Percentiles rank a stretch among this genome's conserved stretches.
These are phyloP conservation scores for Podargus strigoides DNA, from an alignment of 2,797 vertebrate genomes.

Conservation along the genomic window DNA sequence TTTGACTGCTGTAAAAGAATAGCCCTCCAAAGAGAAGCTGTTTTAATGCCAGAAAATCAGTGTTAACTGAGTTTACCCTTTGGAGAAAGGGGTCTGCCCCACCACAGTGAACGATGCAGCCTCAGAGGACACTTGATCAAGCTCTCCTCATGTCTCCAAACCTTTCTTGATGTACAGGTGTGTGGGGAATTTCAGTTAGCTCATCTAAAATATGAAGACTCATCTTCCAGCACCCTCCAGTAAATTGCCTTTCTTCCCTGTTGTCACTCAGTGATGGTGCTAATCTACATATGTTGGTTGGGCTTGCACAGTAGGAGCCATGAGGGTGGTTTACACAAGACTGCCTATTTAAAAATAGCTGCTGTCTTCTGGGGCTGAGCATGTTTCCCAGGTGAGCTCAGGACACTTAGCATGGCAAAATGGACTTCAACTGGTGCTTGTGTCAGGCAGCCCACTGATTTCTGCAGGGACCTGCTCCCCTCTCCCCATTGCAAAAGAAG, in stretches of 20 bases:
- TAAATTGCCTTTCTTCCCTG: neutral
- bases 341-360: neutral
- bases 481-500: too few species aligned
- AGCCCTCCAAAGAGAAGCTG: neutral
- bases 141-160: neutral
- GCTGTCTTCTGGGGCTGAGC: neutral
- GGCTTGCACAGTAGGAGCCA: neutral
- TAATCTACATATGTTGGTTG: neutral
- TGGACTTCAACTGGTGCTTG: neutral
- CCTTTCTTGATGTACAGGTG: neutral
- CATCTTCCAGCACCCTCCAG: neutral
- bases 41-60: neutral
- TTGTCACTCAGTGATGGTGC: neutral
- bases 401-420: neutral
- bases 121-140: neutral
- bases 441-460: neutral
- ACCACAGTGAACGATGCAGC: fast-evolving
- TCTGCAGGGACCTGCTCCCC: neutral
- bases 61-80: neutral
- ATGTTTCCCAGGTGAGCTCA: neutral
- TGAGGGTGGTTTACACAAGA: neutral
- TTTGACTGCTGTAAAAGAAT: neutral
- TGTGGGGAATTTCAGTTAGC: fast-evolving
- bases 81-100: neutral
- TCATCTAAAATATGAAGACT: neutral